A percentile compares a stretch with the other conserved stretches of the same genome.
Conservation (phyloP, 2,113 vertebrate genomes). For the Pagrus major region DNA sequence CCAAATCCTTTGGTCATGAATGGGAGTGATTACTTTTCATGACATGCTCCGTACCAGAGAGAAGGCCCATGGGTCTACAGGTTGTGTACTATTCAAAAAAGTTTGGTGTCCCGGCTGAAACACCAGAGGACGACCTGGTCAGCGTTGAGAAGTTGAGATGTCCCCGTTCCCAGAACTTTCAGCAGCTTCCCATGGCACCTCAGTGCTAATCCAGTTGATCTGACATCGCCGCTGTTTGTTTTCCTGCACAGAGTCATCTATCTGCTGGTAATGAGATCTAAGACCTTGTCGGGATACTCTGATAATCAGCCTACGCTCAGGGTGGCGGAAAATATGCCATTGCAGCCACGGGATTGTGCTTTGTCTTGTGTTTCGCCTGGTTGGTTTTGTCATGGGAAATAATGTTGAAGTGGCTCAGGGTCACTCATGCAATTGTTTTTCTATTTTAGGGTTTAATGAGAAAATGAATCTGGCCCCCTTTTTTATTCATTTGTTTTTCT, state of each 20-base stretch:
- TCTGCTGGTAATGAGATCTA: conserved; percentile 73
- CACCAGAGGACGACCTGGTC: not conserved
- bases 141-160: conserved; percentile 31
- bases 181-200: conserved; percentile 71
- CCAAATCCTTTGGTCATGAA: conserved; percentile 4
- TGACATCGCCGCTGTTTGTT: conserved; percentile 74
- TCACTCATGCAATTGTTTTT: not conserved
- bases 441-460: not conserved
- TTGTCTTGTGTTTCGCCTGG: conserved; percentile 22
- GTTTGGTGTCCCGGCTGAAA: not conserved
- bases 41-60: no score
- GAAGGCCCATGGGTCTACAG: not conserved
- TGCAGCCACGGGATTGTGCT: conserved; percentile 45
- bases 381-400: conserved; percentile 47
- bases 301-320: conserved; percentile 44
- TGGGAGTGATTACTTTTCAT: not conserved
- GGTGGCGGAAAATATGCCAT: conserved; percentile 31
- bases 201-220: conserved; percentile 70
- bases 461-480: no score
- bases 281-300: conserved; percentile 64
- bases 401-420: not conserved
- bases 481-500: no score
- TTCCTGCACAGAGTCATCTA: conserved; percentile 63
- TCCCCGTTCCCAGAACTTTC: conserved; percentile 62
- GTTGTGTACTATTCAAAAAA: not conserved